Evolutionary conservation across 2,888 invertebrate species (phyloP).

Genomic region (Spatulosminthurus flaviceps): DNA sequence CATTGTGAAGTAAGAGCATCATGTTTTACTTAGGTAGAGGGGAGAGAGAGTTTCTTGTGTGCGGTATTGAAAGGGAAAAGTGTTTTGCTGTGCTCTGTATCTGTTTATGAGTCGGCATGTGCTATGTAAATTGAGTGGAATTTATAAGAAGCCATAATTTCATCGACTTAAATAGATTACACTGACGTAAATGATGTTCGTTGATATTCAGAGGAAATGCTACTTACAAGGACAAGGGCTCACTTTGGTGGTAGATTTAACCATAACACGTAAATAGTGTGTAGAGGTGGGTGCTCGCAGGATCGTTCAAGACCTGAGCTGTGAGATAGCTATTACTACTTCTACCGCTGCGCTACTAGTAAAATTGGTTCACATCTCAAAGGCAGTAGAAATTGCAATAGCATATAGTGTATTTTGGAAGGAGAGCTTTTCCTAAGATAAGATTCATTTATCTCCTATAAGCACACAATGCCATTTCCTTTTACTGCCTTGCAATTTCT

Average conservation of each 20-base stretch:
- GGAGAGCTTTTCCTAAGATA: not conserved
- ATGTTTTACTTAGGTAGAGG: not conserved
- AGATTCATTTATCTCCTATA: constrained; percentile 4
- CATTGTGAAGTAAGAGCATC: not conserved
- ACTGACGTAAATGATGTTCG: constrained; percentile 8
- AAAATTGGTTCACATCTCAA: no score
- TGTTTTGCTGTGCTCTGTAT: not conserved
- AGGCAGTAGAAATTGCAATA: no score
- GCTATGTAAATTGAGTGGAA: constrained; percentile 7
- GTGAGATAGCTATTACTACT: no score
- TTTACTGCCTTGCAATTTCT: no score
- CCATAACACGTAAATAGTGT: no score
- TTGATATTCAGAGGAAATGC: not conserved
- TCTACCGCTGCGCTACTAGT: no score
- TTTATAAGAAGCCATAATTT: constrained; percentile 14
- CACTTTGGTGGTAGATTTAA: not conserved
- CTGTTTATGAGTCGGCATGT: constrained; percentile 9
- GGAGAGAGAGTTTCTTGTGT: not conserved
- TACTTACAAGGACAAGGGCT: not conserved
- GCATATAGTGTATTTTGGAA: no score
- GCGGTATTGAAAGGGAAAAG: constrained; percentile 9
- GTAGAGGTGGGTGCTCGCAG: no score
- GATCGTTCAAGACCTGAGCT: no score
- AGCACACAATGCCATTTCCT: no score
- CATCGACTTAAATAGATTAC: constrained; percentile 5